Conservation (phyloP, 2,797 vertebrate genomes). For the Harpagifer antarcticus region DNA sequence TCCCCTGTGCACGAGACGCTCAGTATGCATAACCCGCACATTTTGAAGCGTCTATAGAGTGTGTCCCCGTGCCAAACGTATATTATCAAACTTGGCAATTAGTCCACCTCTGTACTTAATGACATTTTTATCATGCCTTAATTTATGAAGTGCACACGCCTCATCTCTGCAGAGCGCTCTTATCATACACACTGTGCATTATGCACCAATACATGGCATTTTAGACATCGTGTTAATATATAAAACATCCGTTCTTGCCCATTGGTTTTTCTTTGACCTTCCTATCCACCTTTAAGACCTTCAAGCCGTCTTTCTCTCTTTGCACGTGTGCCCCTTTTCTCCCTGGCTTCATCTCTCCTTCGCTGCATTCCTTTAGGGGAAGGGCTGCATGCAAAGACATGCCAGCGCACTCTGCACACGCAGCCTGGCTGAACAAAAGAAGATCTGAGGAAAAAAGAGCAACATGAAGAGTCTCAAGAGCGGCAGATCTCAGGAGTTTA, state of each 20-base stretch:
- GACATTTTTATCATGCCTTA: background rate
- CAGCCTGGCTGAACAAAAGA: slow-evolving; percentile 58
- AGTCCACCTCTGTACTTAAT: background rate
- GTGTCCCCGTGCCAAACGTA: slow-evolving; percentile 16
- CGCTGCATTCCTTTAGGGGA: slow-evolving; percentile 77
- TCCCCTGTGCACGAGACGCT: background rate
- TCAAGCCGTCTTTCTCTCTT: background rate
- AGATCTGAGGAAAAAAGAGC: slow-evolving; percentile 13
- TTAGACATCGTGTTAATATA: background rate
- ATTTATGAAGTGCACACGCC: background rate
- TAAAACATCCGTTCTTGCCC: background rate
- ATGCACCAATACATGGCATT: background rate
- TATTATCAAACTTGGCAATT: slow-evolving; percentile 11
- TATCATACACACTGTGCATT: background rate
- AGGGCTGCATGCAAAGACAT: slow-evolving; percentile 77
- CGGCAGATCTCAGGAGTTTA: background rate
- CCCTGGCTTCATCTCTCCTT: slow-evolving; percentile 47
- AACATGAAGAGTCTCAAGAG: slow-evolving; percentile 29
- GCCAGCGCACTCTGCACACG: slow-evolving; percentile 58
- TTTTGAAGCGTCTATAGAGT: fast-evolving
- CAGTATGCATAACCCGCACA: background rate
- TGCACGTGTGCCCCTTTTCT: slow-evolving; percentile 23
- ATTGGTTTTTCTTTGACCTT: background rate
- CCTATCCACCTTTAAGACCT: slow-evolving; percentile 22
- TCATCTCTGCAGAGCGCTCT: background rate